Percentiles rank a stretch among this genome's conserved stretches.
phyloP scores from a whole-genome alignment of 92 coral and sea anemone genomes.

The Umimayanthus chanpuru region DNA sequence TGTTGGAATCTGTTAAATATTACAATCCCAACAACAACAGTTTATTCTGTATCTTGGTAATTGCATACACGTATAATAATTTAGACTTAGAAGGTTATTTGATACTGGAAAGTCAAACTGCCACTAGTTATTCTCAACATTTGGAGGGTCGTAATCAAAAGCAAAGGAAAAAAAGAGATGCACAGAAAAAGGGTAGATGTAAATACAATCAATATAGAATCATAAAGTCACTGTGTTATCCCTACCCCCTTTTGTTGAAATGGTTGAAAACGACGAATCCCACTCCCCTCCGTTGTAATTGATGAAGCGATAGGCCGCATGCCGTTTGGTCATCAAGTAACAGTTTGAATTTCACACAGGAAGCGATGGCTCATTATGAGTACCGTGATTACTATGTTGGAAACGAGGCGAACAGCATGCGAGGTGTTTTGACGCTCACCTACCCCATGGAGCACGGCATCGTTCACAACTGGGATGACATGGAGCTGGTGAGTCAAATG shows the following conservation, averaged over 20 bases:
- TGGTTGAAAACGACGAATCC: neutral
- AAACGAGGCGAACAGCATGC: conserved; percentile 87
- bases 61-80: no score
- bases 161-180: no score
- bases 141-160: no score
- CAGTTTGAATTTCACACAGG: conserved; percentile 48
- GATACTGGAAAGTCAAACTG: no score
- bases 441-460: conserved; percentile 96
- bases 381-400: conserved; percentile 92
- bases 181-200: no score
- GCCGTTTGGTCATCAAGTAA: neutral
- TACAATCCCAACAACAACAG: no score
- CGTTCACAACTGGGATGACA: conserved; percentile 93
- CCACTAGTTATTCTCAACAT: no score
- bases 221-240: no score
- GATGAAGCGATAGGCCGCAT: neutral
- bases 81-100: no score
- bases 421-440: conserved; percentile 79
- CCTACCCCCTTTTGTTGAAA: neutral
- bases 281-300: neutral
- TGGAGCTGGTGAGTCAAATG: conserved; percentile 82
- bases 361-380: conserved; percentile 72
- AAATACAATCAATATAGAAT: no score
- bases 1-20: neutral
- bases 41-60: no score